Conservation (phyloP, 2,797 vertebrate genomes). For the Lepilemur ruficaudatus region DNA sequence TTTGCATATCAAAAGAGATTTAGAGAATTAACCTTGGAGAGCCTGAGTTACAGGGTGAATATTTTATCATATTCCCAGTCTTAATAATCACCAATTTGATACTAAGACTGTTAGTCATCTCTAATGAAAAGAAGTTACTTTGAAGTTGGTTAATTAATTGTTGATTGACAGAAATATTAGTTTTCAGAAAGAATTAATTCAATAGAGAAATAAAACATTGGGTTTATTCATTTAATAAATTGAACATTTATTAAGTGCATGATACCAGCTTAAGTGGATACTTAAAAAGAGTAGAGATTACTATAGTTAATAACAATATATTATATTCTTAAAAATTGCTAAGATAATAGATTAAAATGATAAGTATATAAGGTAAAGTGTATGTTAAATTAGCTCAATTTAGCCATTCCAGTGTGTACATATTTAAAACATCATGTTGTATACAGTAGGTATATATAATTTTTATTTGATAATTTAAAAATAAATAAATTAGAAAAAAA, state of each 20-base stretch:
- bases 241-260: background rate
- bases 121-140: conserved; percentile 20
- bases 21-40: conserved; percentile 35
- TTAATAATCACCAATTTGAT: conserved; percentile 52
- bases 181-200: conserved; percentile 26
- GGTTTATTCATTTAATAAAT: conserved; percentile 34
- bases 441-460: background rate
- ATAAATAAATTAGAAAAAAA: background rate
- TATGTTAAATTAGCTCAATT: background rate
- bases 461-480: background rate
- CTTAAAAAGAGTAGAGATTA: background rate
- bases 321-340: background rate
- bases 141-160: conserved; percentile 10
- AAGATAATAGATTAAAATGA: background rate
- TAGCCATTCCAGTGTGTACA: background rate
- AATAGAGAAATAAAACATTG: conserved; percentile 38
- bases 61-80: conserved; percentile 22
- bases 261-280: background rate
- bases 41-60: conserved; percentile 1
- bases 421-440: background rate
- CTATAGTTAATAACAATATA: background rate
- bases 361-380: background rate
- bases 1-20: conserved; percentile 49
- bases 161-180: conserved; percentile 50
- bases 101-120: background rate